Evolutionary conservation across 2,888 invertebrate species (phyloP), one percentile per base, ranked within the genome.

Genomic region (Mesoligia furuncula): DNA sequence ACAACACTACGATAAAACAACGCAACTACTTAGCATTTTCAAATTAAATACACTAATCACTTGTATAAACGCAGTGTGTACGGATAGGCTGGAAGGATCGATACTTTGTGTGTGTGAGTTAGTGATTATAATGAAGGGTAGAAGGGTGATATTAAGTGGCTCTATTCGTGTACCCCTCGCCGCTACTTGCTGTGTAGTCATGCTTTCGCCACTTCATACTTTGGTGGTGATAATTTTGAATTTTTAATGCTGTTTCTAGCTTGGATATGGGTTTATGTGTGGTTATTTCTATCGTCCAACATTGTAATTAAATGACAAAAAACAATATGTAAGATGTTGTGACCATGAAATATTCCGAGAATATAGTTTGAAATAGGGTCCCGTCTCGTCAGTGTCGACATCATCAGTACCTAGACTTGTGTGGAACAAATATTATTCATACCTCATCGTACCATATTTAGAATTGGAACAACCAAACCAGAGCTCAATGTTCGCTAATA

Each of bases 21-120:
- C 94, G 94, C 94, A 95, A 96, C 96, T 96, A 96, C 96, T 96
- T 96, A 96, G 95, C 96, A 96, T 96, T 96, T 96, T 96, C 96
- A 96, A 96, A 96, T 96, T 96, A 96, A 96, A 96, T 96, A 96
- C 96, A 96, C 96, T 96, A 96, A 96, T 96, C 96, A 96, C 96
- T 95, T 95, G 95, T 95, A 95, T 95, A 95, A 95, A 95, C 95
- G 94, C 91, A 90, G 80, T 81, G 94, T 93, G 92, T 94, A 93
- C 91, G 92, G 91, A 96, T 91, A 94, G 91, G 89, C 84, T 80
- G 87, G 79, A 75, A 77, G 91, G 96, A 95, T 96, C 96, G 96
- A 96, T 96, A 96, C 85, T 94, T 91, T 92, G 91, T 92, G 82
- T 95, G 95, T 96, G 95, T 94, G 96, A 87, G 95, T 93, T 80